Evolutionary conservation across 2,888 invertebrate genomes (phyloP).

Genomic region (Exocentrus adspersus): DNA sequence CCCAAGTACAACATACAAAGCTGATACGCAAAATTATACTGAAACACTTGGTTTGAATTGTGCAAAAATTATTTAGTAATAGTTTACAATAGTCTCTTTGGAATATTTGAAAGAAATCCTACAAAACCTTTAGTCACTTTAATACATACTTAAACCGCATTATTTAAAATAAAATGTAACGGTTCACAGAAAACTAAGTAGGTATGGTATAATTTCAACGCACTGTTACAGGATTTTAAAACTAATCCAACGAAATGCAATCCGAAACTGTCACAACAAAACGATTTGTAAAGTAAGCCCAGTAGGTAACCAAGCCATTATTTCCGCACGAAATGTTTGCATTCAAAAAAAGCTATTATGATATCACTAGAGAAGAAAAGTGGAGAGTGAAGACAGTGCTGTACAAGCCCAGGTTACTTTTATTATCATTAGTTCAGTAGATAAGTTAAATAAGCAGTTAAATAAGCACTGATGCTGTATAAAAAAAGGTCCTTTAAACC

Average conservation of each 20-base stretch:
- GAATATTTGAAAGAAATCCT: background rate
- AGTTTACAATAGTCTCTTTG: background rate
- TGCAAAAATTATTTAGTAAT: background rate
- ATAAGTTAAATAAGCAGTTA: no score
- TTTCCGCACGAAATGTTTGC: slow-evolving; percentile 47
- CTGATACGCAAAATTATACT: background rate
- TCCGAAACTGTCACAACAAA: slow-evolving; percentile 40
- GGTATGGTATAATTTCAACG: background rate
- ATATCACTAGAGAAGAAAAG: slow-evolving; percentile 32
- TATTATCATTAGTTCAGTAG: no score
- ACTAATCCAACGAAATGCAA: slow-evolving; percentile 32
- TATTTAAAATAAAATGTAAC: background rate
- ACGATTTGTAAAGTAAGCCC: slow-evolving; percentile 38
- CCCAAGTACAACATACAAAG: background rate
- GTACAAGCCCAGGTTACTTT: background rate
- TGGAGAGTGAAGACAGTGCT: slow-evolving; percentile 25
- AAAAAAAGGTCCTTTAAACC: no score
- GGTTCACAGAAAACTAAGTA: slow-evolving; percentile 2
- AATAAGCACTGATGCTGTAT: no score
- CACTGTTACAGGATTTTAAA: slow-evolving; percentile 26
- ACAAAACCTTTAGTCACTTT: background rate
- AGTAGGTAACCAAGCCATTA: slow-evolving; percentile 38
- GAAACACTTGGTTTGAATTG: background rate
- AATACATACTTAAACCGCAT: background rate
- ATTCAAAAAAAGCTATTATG: slow-evolving; percentile 42